Evolutionary conservation across 2,888 invertebrate genomes (phyloP).

Genomic region (Limenitis camilla): DNA sequence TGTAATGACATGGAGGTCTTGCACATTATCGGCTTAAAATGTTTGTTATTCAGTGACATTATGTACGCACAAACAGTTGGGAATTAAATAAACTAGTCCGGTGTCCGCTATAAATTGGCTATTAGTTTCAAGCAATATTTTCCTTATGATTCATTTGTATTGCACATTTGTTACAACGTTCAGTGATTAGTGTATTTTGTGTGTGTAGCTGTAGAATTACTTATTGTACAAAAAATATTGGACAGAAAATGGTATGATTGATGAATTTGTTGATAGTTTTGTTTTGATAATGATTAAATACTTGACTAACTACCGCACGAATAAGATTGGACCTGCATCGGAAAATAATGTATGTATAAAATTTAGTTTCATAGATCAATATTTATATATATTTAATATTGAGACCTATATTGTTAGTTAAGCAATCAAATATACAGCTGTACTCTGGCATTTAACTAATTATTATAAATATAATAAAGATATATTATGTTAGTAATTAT

Average conservation of each 20-base stretch:
- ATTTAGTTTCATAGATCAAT: neutral
- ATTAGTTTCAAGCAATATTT: constrained; percentile 55
- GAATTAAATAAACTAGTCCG: constrained; percentile 48
- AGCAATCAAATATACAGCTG: too few relatives aligned
- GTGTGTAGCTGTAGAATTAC: constrained; percentile 4
- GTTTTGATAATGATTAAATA: constrained; percentile 49
- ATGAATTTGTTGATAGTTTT: constrained; percentile 35
- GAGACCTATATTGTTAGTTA: too few relatives aligned
- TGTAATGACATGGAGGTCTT: constrained; percentile 38
- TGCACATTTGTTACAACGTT: constrained; percentile 28
- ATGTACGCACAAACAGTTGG: constrained; percentile 32
- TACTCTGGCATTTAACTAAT: too few relatives aligned
- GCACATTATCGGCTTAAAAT: constrained; percentile 35
- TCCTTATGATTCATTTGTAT: constrained; percentile 56
- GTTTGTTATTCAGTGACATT: constrained; percentile 37
- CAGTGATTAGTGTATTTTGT: constrained; percentile 23
- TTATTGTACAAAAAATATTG: neutral
- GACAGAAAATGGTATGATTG: constrained; percentile 40
- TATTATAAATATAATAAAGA: too few relatives aligned
- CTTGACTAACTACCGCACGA: constrained; percentile 32
- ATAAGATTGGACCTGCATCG: constrained; percentile 26
- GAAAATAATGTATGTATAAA: constrained; percentile 27
- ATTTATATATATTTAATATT: too few relatives aligned
- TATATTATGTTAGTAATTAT: too few relatives aligned
- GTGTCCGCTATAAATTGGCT: constrained; percentile 49